These are phyloP conservation scores for Sphecodes monilicornis DNA, from an alignment of 2,888 invertebrate species.

Conservation along the genomic window DNA sequence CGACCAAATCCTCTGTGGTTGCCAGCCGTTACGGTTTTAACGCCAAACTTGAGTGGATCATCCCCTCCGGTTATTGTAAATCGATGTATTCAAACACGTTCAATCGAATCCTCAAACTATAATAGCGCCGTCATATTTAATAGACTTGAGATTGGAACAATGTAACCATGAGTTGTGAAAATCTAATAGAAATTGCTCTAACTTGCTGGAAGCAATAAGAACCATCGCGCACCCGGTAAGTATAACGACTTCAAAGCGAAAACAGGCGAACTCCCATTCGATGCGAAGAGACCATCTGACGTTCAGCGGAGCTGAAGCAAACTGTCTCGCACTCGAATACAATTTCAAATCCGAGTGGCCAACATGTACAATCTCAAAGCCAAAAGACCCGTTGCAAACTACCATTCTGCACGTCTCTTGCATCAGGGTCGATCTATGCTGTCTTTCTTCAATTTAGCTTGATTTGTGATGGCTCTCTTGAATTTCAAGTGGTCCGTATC, in stretches of 20 bases:
- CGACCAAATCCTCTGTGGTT: conserved; percentile 80
- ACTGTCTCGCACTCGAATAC: neutral
- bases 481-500: neutral
- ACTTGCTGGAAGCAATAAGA: neutral
- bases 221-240: neutral
- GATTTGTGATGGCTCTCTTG: neutral
- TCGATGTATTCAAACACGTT: conserved; percentile 18
- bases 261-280: neutral
- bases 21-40: conserved; percentile 75
- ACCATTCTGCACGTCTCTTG: neutral
- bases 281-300: neutral
- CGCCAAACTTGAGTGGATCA: conserved; percentile 63
- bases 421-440: neutral
- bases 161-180: neutral
- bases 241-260: neutral
- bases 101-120: neutral
- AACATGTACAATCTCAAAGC: neutral
- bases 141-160: neutral
- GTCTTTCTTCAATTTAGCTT: neutral
- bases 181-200: neutral
- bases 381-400: neutral
- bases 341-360: neutral
- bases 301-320: neutral
- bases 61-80: conserved; percentile 41
- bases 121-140: neutral